These are phyloP conservation scores for Halichoerus grypus DNA, from an alignment of 2,113 vertebrate species.

Conservation along the genomic window DNA sequence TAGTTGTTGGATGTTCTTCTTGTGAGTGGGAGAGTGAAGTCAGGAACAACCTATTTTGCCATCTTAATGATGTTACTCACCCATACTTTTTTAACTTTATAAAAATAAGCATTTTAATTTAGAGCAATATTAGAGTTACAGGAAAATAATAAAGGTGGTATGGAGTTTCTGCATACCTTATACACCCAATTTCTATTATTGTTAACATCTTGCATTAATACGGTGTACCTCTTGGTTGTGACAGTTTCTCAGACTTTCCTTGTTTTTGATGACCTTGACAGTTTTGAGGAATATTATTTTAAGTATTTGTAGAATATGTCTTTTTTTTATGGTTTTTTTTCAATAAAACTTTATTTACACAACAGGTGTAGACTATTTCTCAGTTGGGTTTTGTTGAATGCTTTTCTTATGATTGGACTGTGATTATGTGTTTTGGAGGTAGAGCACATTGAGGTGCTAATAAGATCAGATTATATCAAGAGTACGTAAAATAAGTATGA, in stretches of 20 bases:
- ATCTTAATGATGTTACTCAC: background rate
- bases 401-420: background rate
- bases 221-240: background rate
- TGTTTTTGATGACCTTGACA: background rate
- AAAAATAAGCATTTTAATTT: background rate
- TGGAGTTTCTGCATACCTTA: background rate
- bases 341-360: too few species aligned
- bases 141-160: background rate
- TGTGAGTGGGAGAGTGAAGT: background rate
- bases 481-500: background rate
- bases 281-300: background rate
- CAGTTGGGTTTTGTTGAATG: background rate
- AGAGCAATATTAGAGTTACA: background rate
- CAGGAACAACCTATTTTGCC: background rate
- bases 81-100: background rate
- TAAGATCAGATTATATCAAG: background rate
- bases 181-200: background rate
- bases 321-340: too few species aligned
- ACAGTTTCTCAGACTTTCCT: background rate
- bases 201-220: background rate
- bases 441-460: background rate
- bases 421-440: background rate
- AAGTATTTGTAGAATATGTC: background rate
- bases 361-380: background rate
- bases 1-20: background rate